Evolutionary conservation across 2,888 invertebrate species (phyloP).

Genomic region (Anagyrus pseudococci): DNA sequence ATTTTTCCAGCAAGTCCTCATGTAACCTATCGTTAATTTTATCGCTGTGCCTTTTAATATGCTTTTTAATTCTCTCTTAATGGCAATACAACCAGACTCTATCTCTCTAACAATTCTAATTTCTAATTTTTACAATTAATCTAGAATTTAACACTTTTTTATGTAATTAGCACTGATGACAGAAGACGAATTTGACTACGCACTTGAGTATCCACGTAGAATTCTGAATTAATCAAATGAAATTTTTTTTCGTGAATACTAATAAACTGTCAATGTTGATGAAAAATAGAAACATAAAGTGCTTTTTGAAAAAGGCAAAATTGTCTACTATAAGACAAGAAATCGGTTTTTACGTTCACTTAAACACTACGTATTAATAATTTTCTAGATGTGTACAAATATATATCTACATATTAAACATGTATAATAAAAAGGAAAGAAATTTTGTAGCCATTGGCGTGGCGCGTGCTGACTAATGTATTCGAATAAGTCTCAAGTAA

Average conservation of each 20-base stretch:
- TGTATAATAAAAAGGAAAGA: neutral
- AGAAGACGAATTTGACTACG: no score
- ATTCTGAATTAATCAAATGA: no score
- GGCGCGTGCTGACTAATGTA: conserved; percentile 29
- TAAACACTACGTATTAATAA: no score
- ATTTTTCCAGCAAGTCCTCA: neutral
- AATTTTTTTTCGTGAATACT: conserved; percentile 21
- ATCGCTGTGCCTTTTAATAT: no score
- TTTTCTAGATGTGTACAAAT: no score
- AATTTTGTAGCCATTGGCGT: conserved; percentile 29
- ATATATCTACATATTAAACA: no score
- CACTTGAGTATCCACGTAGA: no score
- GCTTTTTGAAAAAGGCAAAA: conserved; percentile 29
- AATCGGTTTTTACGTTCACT: conserved; percentile 31
- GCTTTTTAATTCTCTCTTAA: neutral
- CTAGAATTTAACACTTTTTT: no score
- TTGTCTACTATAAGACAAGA: conserved; percentile 31
- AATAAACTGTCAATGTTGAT: conserved; percentile 3
- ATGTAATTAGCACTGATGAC: no score
- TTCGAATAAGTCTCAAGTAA: conserved; percentile 2
- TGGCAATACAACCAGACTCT: neutral
- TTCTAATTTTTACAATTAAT: no score
- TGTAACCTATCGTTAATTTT: no score
- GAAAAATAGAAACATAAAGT: neutral
- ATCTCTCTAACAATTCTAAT: neutral